Conservation (phyloP, 2,113 vertebrate species). For the Chamaea fasciata region DNA sequence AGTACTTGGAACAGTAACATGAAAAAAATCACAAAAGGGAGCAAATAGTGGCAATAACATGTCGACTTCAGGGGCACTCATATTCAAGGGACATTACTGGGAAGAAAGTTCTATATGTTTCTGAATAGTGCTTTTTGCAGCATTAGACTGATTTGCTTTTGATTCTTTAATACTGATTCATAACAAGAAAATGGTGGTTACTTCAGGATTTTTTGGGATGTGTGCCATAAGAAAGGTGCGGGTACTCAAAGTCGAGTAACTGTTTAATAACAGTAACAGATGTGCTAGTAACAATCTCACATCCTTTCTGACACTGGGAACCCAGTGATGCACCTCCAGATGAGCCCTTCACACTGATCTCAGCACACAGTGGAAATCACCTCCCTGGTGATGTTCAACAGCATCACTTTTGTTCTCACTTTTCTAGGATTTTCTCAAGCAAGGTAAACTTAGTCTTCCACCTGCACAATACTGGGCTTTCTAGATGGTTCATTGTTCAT, state of each 20-base stretch:
- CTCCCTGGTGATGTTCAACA: neutral
- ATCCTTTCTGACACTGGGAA: neutral
- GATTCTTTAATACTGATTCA: neutral
- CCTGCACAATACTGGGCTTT: neutral
- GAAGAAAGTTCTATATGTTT: neutral
- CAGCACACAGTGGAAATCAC: rapidly evolving
- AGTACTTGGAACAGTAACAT: neutral
- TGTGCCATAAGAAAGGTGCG: neutral
- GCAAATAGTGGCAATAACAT: neutral
- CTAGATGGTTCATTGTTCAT: neutral
- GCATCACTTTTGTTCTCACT: neutral
- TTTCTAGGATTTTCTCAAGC: neutral
- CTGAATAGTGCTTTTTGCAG: neutral
- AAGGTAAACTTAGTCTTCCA: neutral
- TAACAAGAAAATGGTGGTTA: neutral
- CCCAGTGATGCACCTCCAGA: too few relatives aligned
- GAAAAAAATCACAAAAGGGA: neutral
- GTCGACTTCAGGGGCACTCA: neutral
- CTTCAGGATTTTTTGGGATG: neutral
- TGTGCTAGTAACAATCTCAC: neutral
- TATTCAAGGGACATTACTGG: neutral
- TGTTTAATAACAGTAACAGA: neutral
- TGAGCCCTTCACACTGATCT: neutral
- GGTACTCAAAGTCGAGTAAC: neutral
- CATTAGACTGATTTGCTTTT: neutral